Conservation (phyloP, 2,888 invertebrate species). For the Drosophila macrospina region DNA sequence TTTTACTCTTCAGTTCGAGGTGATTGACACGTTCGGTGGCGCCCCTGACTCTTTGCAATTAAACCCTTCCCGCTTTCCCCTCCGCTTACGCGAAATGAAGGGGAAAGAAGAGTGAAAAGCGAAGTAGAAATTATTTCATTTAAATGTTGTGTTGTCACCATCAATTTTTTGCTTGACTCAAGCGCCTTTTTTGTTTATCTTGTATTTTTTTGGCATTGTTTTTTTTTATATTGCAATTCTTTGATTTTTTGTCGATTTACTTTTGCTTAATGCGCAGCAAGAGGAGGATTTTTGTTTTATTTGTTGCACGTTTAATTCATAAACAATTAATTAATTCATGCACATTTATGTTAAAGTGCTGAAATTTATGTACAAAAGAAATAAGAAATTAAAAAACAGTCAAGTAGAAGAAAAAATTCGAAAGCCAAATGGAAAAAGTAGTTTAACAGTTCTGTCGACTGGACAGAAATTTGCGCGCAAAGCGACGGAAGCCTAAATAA, state of each 20-base stretch:
- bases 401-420: conserved; percentile 27
- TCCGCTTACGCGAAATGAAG: conserved; percentile 8
- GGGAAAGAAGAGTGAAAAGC: conserved; percentile 5
- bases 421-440: conserved; percentile 66
- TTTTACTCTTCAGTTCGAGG: conserved; percentile 59
- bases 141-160: conserved; percentile 64
- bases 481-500: conserved; percentile 60
- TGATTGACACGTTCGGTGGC: conserved; percentile 77
- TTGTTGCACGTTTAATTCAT: conserved; percentile 80
- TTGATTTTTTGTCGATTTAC: conserved; percentile 51
- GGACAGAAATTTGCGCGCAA: conserved; percentile 60
- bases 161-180: conserved; percentile 49
- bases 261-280: conserved; percentile 66
- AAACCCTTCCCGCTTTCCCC: neutral
- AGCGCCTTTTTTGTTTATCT: conserved; percentile 73
- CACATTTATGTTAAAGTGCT: conserved; percentile 76
- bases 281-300: conserved; percentile 43
- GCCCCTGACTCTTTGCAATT: conserved; percentile 65
- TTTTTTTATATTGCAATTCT: conserved; percentile 60
- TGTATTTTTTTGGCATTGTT: conserved; percentile 70
- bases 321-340: conserved; percentile 82
- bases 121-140: conserved; percentile 33
- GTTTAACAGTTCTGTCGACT: conserved; percentile 72
- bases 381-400: conserved; percentile 23
- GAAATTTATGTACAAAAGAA: conserved; percentile 70